Percentiles rank a stretch among this genome's conserved stretches.
Evolutionary conservation across 2,888 invertebrate genomes (phyloP).

Genomic region (Vandiemenella viatica): DNA sequence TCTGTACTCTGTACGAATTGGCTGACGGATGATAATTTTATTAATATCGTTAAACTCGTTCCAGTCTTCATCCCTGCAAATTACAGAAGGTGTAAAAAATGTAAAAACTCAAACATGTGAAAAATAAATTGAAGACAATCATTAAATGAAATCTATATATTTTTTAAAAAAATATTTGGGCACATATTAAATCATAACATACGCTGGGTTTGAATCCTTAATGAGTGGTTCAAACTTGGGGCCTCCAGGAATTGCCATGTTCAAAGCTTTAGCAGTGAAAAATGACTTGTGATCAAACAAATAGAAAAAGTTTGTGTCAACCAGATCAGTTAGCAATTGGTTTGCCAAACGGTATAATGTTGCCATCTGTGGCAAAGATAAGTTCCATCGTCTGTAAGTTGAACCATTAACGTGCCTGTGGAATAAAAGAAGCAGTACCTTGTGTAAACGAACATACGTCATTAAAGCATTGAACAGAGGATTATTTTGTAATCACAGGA

Average conservation of each 20-base stretch:
- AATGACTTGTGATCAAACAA: constrained; percentile 98
- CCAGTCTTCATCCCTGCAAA: constrained; percentile 92
- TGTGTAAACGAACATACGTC: neutral
- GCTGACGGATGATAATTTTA: constrained; percentile 98
- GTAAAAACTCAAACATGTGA: constrained; percentile 5
- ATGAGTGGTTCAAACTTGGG: constrained; percentile 99
- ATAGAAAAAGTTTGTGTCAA: constrained; percentile 98
- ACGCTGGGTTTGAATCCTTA: constrained; percentile 91
- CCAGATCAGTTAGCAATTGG: constrained; percentile 91
- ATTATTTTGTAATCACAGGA: neutral
- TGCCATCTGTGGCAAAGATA: constrained; percentile 92
- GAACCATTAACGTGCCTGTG: constrained; percentile 80
- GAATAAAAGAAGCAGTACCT: too few relatives aligned
- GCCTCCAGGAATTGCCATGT: constrained; percentile 99
- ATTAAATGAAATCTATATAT: constrained; percentile 3
- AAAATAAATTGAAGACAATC: constrained; percentile 4
- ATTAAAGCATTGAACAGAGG: neutral
- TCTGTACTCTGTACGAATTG: constrained; percentile 95
- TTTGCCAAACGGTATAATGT: constrained; percentile 94
- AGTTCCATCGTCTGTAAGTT: constrained; percentile 92
- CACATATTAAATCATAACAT: constrained; percentile 24
- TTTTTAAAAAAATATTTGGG: constrained; percentile 8
- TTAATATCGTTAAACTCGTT: constrained; percentile 99
- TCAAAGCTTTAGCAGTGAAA: constrained; percentile 97
- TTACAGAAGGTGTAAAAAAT: constrained; percentile 4